Conservation (phyloP, 2,113 vertebrate species). For the Pelvicachromis taeniatus region DNA sequence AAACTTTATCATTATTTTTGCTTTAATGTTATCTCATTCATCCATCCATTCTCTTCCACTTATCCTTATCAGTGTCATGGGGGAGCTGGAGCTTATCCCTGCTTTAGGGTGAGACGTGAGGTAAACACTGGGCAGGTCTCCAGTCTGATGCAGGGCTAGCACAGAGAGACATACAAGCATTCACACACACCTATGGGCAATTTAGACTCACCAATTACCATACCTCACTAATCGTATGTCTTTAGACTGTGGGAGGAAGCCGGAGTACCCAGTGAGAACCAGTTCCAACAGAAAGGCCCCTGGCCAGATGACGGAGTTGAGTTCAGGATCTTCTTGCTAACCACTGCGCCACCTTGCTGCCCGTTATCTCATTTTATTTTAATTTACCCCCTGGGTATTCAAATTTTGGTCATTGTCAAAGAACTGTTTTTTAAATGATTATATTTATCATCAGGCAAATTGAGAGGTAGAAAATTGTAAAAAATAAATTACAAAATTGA, state of each 20-base stretch:
- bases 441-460: background rate
- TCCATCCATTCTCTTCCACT: background rate
- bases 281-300: background rate
- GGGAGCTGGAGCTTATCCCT: background rate
- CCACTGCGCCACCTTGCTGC: background rate
- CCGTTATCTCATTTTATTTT: background rate
- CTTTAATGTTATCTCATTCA: background rate
- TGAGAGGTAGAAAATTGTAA: too few species aligned
- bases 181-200: background rate
- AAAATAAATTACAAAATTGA: background rate
- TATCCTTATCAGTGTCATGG: background rate
- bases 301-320: background rate
- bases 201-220: background rate
- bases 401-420: background rate
- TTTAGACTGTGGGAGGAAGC: background rate
- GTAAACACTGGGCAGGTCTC: background rate
- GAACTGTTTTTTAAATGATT: background rate
- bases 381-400: background rate
- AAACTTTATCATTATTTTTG: background rate
- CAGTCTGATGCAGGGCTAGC: background rate
- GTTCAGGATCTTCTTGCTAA: background rate
- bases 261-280: too few species aligned
- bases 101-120: background rate
- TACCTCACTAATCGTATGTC: background rate
- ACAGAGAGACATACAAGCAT: background rate